A percentile compares a stretch with the other conserved stretches of the same genome.
phyloP scores from a whole-genome alignment of 2,797 vertebrate genomes.

The Sebastes kiyomatsui region DNA sequence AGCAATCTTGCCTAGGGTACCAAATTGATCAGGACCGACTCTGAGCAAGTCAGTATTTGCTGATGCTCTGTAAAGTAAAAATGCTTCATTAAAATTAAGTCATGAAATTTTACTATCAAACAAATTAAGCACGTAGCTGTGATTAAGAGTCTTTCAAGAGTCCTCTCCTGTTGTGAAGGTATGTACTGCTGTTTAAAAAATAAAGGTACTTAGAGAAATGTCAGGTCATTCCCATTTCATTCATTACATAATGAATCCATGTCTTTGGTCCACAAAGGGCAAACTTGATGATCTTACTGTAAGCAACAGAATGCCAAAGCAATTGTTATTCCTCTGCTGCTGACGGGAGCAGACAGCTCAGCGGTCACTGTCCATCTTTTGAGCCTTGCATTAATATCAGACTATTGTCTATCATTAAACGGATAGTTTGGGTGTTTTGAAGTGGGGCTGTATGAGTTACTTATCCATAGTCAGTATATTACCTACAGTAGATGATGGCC shows the following conservation, averaged over 20 bases:
- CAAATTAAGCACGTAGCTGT: not conserved
- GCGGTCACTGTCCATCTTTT: conserved; percentile 7
- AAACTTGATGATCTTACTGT: conserved; percentile 26
- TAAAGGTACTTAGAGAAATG: conserved; percentile 37
- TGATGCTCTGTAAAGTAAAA: conserved; percentile 8
- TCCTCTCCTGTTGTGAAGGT: conserved; percentile 15
- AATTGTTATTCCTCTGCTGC: not conserved
- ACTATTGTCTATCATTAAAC: not conserved
- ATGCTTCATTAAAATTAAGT: not conserved
- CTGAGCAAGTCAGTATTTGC: not conserved
- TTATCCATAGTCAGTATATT: too few species aligned
- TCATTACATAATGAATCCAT: conserved; percentile 4
- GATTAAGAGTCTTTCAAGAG: conserved; percentile 5
- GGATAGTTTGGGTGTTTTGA: too few species aligned
- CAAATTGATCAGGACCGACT: too few species aligned
- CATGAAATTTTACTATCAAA: not conserved
- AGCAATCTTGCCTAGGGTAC: too few species aligned
- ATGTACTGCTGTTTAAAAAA: not conserved
- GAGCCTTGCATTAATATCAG: conserved; percentile 2
- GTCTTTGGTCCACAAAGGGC: conserved; percentile 19
- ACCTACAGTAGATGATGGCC: too few species aligned
- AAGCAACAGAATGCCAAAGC: conserved; percentile 34
- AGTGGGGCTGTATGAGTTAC: too few species aligned
- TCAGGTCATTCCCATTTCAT: conserved; percentile 44
- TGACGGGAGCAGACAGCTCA: conserved; percentile 12